These are phyloP conservation scores for Dyspetes luteomarginatus DNA, from an alignment of 2,888 invertebrate species.

Conservation along the genomic window DNA sequence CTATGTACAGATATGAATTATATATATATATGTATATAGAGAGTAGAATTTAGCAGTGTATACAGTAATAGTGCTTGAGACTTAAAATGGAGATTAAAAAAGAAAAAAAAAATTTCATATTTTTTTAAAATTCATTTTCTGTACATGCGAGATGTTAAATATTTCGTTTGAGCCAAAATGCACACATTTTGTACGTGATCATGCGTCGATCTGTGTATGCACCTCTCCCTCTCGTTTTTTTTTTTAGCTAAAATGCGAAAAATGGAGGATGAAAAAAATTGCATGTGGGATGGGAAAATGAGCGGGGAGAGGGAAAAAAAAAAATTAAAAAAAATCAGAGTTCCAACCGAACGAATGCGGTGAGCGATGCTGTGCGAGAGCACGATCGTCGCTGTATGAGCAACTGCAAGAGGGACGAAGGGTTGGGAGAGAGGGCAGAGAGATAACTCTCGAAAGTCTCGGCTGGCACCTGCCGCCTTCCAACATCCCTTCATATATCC, in stretches of 20 bases:
- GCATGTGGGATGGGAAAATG: neutral
- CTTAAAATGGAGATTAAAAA: no score
- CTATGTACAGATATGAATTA: no score
- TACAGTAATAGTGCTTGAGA: no score
- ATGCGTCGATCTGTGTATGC: constrained; percentile 17
- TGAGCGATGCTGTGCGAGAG: constrained; percentile 12
- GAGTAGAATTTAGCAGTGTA: no score
- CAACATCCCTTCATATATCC: constrained; percentile 13
- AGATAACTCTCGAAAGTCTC: constrained; percentile 53
- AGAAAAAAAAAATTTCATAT: no score
- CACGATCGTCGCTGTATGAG: neutral
- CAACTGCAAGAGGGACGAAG: neutral
- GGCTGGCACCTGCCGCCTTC: constrained; percentile 62
- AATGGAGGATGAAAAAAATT: constrained; percentile 13
- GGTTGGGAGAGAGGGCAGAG: constrained; percentile 9
- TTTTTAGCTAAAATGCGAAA: constrained; percentile 6
- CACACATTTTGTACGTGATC: constrained; percentile 4
- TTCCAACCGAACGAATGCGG: neutral
- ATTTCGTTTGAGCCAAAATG: constrained; percentile 8
- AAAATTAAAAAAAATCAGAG: constrained; percentile 27
- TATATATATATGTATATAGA: no score
- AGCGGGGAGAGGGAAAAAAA: neutral
- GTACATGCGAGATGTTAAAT: neutral
- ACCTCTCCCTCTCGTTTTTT: neutral
- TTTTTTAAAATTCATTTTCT: neutral